Evolutionary conservation across 1,140 invertebrate genomes (phyloP).

Genomic region (Limonius californicus): DNA sequence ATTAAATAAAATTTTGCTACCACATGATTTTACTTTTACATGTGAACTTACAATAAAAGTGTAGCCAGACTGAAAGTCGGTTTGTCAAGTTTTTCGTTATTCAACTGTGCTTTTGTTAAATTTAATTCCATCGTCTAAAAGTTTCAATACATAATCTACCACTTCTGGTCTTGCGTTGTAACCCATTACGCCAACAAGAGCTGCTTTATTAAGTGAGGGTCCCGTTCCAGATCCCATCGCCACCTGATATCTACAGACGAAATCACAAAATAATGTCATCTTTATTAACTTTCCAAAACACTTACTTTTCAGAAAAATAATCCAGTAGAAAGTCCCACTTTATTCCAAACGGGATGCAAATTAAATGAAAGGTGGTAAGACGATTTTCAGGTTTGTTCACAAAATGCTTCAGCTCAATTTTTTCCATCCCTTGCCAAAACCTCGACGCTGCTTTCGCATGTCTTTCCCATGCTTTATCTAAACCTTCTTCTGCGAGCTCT

Average conservation of each 20-base stretch:
- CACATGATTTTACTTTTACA: too few species aligned
- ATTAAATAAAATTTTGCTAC: too few species aligned
- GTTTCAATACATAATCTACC: constrained; percentile 52
- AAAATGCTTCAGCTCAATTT: constrained; percentile 63
- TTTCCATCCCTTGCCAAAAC: constrained; percentile 63
- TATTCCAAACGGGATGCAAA: too few species aligned
- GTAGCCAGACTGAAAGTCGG: too few species aligned
- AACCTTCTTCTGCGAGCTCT: constrained; percentile 66
- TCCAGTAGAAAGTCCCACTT: too few species aligned
- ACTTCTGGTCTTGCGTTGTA: constrained; percentile 61
- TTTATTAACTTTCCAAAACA: too few species aligned
- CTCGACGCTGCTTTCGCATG: constrained; percentile 61
- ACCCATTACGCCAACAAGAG: constrained; percentile 79
- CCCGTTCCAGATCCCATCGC: constrained; percentile 78
- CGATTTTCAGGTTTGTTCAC: constrained; percentile 64
- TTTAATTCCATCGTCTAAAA: constrained; percentile 48
- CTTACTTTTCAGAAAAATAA: too few species aligned
- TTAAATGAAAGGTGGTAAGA: constrained; percentile 67
- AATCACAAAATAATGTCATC: too few species aligned
- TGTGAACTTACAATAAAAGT: too few species aligned
- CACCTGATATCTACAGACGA: constrained; percentile 58
- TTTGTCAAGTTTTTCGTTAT: too few species aligned
- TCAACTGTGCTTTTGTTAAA: too few species aligned
- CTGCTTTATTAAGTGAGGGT: constrained; percentile 67
- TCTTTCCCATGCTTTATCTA: constrained; percentile 63